A percentile compares a stretch with the other conserved stretches of the same genome.
phyloP scores from a whole-genome alignment of 1,140 invertebrate species.

The Diachasmimorpha longicaudata region DNA sequence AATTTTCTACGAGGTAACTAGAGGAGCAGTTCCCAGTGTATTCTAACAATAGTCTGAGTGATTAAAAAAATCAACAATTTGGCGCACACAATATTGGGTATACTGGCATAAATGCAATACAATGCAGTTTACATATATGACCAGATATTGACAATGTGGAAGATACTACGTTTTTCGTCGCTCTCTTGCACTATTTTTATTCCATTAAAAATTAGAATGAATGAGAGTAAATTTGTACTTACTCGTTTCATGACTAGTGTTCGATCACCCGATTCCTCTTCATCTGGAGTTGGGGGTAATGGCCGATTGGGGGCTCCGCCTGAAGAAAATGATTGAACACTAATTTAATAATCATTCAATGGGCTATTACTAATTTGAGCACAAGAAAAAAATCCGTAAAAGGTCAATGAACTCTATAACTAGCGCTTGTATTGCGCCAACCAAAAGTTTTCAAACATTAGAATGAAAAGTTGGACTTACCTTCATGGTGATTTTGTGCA shows the following conservation, averaged over 20 bases:
- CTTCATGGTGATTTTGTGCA: slow-evolving; percentile 65
- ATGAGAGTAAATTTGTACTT: slow-evolving; percentile 51
- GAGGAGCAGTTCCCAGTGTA: background rate
- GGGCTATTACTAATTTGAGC: too few relatives aligned
- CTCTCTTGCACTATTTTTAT: slow-evolving; percentile 38
- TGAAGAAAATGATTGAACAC: background rate
- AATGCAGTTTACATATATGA: slow-evolving; percentile 35
- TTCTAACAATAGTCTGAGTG: slow-evolving; percentile 16
- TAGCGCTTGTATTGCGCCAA: too few relatives aligned
- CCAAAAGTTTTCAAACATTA: too few relatives aligned
- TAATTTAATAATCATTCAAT: too few relatives aligned
- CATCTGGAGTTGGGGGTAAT: slow-evolving; percentile 91
- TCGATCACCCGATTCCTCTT: slow-evolving; percentile 84
- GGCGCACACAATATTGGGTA: slow-evolving; percentile 19
- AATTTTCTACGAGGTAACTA: background rate
- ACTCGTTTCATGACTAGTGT: slow-evolving; percentile 91
- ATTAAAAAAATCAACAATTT: slow-evolving; percentile 17
- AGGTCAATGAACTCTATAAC: too few relatives aligned
- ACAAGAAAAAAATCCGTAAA: too few relatives aligned
- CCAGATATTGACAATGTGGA: slow-evolving; percentile 33
- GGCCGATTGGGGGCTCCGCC: slow-evolving; percentile 87
- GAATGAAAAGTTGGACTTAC: slow-evolving; percentile 43
- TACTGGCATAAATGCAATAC: slow-evolving; percentile 31
- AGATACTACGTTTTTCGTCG: slow-evolving; percentile 33
- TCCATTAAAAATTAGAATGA: background rate